Evolutionary conservation across 37 sponge, comb jelly and placozoan species (phyloP), one percentile per base, ranked within the genome.

Genomic region (Oopsacas minuta): DNA sequence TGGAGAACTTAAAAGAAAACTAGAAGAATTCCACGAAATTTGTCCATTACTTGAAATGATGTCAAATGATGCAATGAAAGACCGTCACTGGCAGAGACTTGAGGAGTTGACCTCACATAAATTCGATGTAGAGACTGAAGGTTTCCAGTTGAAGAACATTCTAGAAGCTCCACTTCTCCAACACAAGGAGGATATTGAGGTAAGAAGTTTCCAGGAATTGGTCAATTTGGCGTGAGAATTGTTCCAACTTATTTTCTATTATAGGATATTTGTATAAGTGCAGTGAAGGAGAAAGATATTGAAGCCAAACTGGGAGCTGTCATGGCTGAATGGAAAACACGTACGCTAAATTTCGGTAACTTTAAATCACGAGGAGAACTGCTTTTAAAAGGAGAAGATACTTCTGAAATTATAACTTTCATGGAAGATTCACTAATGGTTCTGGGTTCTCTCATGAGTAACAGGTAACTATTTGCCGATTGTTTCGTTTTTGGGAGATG

Each of bases 371-470:
- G 98, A 0, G 99, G 99, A 0, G 99, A 97, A 52, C 85, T 97
- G 37, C 88, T 97, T 39, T 85, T 97, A 88, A 92, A 89, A 52
- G 95, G 95, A 36, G 90, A 7, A 37, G 95, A 97, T 51, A 97
- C 93, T 17, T 37, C 87, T 36, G 99, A 97, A 86, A 89, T 92
- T 8, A 91, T 97, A 37, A 86, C 93, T 12, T 89, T 92, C 25
- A 94, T 97, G 98, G 98, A 97, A 53, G 98, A 97, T 89, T 92
- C 93, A 23, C 92, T 97, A 20, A 97, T 97, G 99, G 87, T 97
- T 5, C 91, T 97, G 34, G 89, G 95, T 36, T 97, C 99, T 0
- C 92, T 97, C 39, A 93, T 97, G 99, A 92, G 93, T 52, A 97
- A 97, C 87, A 87, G 95, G 90, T 94, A 37, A 83, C 15, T 39